Evolutionary conservation across 2,113 vertebrate genomes (phyloP), one percentile per base, ranked within the genome.

Genomic region (Oryzias javanicus): DNA sequence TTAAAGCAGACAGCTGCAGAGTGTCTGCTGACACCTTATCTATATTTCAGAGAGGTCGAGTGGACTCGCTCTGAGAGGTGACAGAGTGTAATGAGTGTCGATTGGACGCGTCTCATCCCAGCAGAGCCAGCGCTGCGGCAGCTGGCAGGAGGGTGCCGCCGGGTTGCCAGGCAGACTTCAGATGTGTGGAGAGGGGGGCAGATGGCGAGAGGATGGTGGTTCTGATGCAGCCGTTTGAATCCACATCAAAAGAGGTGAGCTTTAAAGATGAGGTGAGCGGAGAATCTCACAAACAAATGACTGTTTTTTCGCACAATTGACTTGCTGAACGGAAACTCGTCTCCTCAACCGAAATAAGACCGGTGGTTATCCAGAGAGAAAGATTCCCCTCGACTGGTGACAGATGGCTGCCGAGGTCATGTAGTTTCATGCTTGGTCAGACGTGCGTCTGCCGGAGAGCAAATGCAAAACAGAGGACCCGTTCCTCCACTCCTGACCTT

Each of bases 151-250:
- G 42, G 52, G 60, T 22, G 68, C 63, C 72, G 67, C 55, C 22
- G 52, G 80, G 84, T 88, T 86, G 80, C 86, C 44, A 41, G 89
- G 87, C 84, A 85, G 81, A 88, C 66, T 82, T 64, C 18, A 49
- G 62, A 46, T 69, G 49, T 50, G 44, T 24, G 54, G 53, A 42
- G 66, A 19, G 19, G 14, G 10, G 42, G 42, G 55, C 15, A 55
- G 51, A 13, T 6, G 50, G 40, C 29, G 27, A 20, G 15, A 1
- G n/a, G 22, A 49, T 45, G 40, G 25, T 35, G 12, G 6, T 57
- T 19, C 3, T 29, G 4, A 18, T 42, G 53, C 19, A 57, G 48
- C n/a, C 17, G 14, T 22, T 27, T 56, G 19, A 69, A 58, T 52
- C 20, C 18, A 56, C 24, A 60, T 0, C 2, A 62, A 10, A 18